Base-by-base conservation (phyloP, 2,888 invertebrate genomes). In the Zygaena filipendulae region DNA sequence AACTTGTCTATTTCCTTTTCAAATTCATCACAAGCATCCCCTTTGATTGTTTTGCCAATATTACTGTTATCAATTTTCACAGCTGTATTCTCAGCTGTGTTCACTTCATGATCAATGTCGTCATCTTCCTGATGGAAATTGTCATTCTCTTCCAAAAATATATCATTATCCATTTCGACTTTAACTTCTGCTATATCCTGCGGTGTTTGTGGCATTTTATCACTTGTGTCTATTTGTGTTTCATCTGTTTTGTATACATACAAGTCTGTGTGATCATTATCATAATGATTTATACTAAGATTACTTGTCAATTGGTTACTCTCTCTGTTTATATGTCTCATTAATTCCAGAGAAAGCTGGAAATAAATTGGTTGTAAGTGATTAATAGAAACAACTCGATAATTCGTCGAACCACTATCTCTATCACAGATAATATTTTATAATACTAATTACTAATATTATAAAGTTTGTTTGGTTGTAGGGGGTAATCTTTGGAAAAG, bases 311-410 rank as follows among this genome's bases (percentile, higher is more conserved):
- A 32, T 2, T 43, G 36, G 23, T 58, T 55, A 3, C 49, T 46
- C 3, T 50, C 39, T 1, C 69, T 38, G 23, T 63, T 49, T 11
- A 72, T 60, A 0, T 46, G 35, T 38, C 50, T 52, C 18, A 75
- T 37, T 10, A 47, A 51, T 26, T 55, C 36, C 8, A 48, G 3
- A 18, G 68, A 58, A 10, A 72, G 32, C 74, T 74, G 58, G 3
- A 49, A 63, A 33, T n/a, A n/a, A n/a, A n/a, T n/a, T n/a, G n/a
- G n/a, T n/a, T n/a, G n/a, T n/a, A n/a, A n/a, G n/a, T n/a, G n/a
- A n/a, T n/a, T n/a, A n/a, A n/a, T n/a, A n/a, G n/a, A n/a, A n/a
- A n/a, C n/a, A n/a, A n/a, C n/a, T n/a, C n/a, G n/a, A n/a, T n/a
- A n/a, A n/a, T n/a, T n/a, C n/a, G n/a, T n/a, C n/a, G n/a, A n/a